Base-by-base conservation (phyloP, 2,888 invertebrate genomes). In the Meteorus cinctellus region DNA sequence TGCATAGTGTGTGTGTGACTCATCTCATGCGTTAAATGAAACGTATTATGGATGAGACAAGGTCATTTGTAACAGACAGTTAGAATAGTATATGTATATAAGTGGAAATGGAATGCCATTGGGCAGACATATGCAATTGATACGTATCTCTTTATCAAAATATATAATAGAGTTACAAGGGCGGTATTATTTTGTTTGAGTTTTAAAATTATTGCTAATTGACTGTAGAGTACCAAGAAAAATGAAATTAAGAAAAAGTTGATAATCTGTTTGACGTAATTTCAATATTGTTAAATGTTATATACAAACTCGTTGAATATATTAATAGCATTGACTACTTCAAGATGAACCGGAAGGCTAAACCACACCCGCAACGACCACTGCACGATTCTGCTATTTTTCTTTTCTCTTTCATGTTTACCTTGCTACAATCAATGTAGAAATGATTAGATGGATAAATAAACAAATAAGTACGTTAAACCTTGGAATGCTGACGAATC, bases 21-120 rank as follows among this genome's bases (percentile, higher is more conserved):
- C 75, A 75, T 75, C 73, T 10, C 48, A 34, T 59, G 62, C 60
- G 71, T 71, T 71, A 71, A 75, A 75, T 72, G 63, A 59, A 71
- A 66, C 67, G 66, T 70, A 48, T 75, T 60, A 36, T 41, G 36
- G 59, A 51, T 71, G 36, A 41, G 19, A 62, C 76, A 76, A 76
- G 72, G 76, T 76, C 68, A 48, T 29, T 70, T 75, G 62, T 48
- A 68, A 48, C 68, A 45, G 62, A 27, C 62, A 31, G 62, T 27
- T 29, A 60, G 29, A 12, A 19, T 55, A 55, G 55, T 55, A 4
- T 19, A 55, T 19, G n/a, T 55, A 24, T 62, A 27, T 29, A 16
- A 62, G 62, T 62, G 62, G 31, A 62, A 62, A 62, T 31, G 62
- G 62, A 62, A 62, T 29, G 62, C 14, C 62, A 29, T 62, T 62